A percentile compares a stretch with the other conserved stretches of the same genome.
Evolutionary conservation across 2,888 invertebrate species (phyloP).

Genomic region (Thereva unica): DNA sequence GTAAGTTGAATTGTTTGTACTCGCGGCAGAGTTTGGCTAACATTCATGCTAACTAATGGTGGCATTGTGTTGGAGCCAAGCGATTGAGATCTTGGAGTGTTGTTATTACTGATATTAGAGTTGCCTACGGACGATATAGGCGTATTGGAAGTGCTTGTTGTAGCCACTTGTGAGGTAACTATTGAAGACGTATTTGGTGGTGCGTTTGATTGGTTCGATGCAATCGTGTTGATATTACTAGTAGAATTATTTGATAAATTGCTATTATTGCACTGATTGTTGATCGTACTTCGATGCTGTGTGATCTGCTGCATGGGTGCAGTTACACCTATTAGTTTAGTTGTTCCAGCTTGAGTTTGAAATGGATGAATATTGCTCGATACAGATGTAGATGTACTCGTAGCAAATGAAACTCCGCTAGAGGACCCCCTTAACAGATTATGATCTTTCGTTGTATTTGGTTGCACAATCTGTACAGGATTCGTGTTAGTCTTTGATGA

Average conservation of each 20-base stretch:
- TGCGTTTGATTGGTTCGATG: background rate
- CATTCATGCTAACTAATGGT: constrained; percentile 46
- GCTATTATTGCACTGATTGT: constrained; percentile 38
- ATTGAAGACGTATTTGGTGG: background rate
- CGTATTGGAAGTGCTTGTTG: constrained; percentile 6
- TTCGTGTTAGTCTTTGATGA: constrained; percentile 55
- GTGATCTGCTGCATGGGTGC: constrained; percentile 56
- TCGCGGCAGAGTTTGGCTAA: constrained; percentile 60
- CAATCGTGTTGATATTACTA: background rate
- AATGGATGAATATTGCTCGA: constrained; percentile 46
- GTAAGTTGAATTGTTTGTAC: constrained; percentile 76
- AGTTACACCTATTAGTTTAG: constrained; percentile 55
- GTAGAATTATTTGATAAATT: constrained; percentile 1
- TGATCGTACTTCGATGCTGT: constrained; percentile 16
- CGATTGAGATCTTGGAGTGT: constrained; percentile 33
- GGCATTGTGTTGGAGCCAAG: constrained; percentile 43
- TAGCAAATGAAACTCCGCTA: constrained; percentile 7
- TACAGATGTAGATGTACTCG: constrained; percentile 38
- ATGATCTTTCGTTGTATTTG: constrained; percentile 46
- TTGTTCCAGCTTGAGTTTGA: constrained; percentile 51
- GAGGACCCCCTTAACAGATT: constrained; percentile 15
- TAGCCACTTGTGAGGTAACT: constrained; percentile 10
- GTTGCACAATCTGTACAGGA: constrained; percentile 57
- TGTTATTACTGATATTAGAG: constrained; percentile 14
- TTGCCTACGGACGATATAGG: background rate